Base-by-base conservation (phyloP, 2,888 invertebrate species). In the Brachylomia viminalis region DNA sequence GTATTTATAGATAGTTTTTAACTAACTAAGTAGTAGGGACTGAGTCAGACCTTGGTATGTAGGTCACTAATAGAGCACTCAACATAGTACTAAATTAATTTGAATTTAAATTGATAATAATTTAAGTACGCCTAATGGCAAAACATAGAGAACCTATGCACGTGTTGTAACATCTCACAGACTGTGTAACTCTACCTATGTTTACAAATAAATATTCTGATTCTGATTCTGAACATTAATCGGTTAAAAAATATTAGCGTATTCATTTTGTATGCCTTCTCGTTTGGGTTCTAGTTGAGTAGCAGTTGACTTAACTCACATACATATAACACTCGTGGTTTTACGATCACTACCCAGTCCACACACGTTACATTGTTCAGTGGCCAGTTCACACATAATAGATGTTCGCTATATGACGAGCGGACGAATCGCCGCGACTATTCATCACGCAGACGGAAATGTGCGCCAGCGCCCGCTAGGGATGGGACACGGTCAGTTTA, bases 361-460 rank as follows among this genome's bases (percentile, higher is more conserved):
- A 49, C 54, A 67, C 49, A 58, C 80, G 47, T 58, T 64, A 68
- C 68, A 30, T 10, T 62, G 67, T 64, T 64, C 72, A 58, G 70
- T 69, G 77, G 62, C 72, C 42, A 83, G 79, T 59, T 64, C 73
- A 71, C 82, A 83, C 67, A 85, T 82, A 86, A 86, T 85, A 83
- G 66, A 86, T 82, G 85, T 72, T 79, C 72, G 78, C 71, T 85
- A 67, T 84, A 80, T 80, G 79, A 88, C 78, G 86, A 79, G 77
- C 80, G 74, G 78, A 79, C 86, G 84, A 87, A 77, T 87, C 84
- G 87, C 85, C 83, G 73, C 79, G 76, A 83, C 88, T 84, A 90
- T 90, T 86, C 83, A 90, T 90, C 91, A 90, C 83, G 84, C 85
- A 73, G 79, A 80, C 84, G 88, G 87, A 90, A 88, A 83, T 87